phyloP scores from a whole-genome alignment of 2,888 invertebrate species.

The Steromphala cineraria region DNA sequence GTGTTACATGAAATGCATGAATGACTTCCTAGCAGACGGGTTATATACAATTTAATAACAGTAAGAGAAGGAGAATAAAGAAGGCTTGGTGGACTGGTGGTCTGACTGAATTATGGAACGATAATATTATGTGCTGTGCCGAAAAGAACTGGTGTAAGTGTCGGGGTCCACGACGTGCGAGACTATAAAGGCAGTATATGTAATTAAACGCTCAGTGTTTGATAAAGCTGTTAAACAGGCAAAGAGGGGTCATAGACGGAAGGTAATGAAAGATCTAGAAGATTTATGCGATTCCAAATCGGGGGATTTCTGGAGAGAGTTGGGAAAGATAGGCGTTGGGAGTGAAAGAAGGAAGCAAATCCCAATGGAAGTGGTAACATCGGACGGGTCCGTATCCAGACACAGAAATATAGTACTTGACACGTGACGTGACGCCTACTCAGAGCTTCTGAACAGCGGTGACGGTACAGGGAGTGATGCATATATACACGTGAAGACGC shows the following conservation, averaged over 20 bases:
- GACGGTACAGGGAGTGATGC: not conserved
- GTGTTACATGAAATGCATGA: no score
- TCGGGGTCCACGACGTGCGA: not conserved
- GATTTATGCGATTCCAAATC: not conserved
- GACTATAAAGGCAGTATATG: not conserved
- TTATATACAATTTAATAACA: not conserved
- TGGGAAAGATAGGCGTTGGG: not conserved
- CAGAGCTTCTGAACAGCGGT: not conserved
- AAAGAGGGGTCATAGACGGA: not conserved
- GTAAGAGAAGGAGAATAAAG: not conserved
- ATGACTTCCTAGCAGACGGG: not conserved
- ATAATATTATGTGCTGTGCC: not conserved
- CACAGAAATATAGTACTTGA: not conserved
- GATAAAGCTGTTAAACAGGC: not conserved
- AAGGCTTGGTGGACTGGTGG: not conserved
- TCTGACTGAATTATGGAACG: not conserved
- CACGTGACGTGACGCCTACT: not conserved
- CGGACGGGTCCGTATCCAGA: not conserved
- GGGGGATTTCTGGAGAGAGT: not conserved
- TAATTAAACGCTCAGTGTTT: not conserved
- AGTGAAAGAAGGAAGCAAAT: not conserved
- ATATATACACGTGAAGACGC: no score
- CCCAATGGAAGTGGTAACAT: no score
- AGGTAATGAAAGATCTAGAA: not conserved
- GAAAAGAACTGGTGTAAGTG: not conserved